Evolutionary conservation across 2,797 vertebrate genomes (phyloP).

Genomic region (Onychomys leucogaster): DNA sequence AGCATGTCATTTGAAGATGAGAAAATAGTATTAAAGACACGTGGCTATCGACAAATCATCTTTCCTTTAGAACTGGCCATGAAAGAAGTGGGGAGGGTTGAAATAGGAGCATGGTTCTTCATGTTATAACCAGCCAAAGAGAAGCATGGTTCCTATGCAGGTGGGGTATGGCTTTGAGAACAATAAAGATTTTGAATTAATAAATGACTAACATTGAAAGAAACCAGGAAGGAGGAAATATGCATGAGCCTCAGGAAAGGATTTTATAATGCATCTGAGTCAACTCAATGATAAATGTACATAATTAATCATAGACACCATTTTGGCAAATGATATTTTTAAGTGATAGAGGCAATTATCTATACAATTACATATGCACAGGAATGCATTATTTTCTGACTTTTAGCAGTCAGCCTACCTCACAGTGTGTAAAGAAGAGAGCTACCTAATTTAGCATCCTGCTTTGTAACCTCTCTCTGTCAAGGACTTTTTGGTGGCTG

Average conservation of each 20-base stretch:
- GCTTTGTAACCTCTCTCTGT: conserved; percentile 50
- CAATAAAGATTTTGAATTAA: conserved; percentile 35
- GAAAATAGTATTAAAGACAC: not conserved
- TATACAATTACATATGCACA: conserved; percentile 77
- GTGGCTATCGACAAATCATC: not conserved
- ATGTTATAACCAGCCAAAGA: not conserved
- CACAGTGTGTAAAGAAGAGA: conserved; percentile 49
- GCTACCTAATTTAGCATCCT: conserved; percentile 54
- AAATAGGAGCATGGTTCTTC: not conserved
- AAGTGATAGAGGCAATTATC: conserved; percentile 82
- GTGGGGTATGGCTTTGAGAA: conserved; percentile 41
- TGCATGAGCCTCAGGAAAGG: conserved; percentile 60
- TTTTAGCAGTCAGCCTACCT: conserved; percentile 66
- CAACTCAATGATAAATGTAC: conserved; percentile 76
- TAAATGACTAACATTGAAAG: conserved; percentile 58
- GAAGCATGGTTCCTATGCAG: not conserved
- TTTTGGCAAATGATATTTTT: conserved; percentile 82
- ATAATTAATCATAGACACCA: conserved; percentile 80
- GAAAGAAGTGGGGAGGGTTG: not conserved
- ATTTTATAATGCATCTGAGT: conserved; percentile 70
- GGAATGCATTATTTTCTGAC: conserved; percentile 77
- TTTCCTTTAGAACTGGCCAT: not conserved
- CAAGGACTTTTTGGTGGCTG: conserved; percentile 21
- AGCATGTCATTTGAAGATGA: not conserved
- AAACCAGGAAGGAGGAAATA: conserved; percentile 63